Evolutionary conservation across 1,140 invertebrate genomes (phyloP), one percentile per base, ranked within the genome.

Genomic region (Thrips palmi): DNA sequence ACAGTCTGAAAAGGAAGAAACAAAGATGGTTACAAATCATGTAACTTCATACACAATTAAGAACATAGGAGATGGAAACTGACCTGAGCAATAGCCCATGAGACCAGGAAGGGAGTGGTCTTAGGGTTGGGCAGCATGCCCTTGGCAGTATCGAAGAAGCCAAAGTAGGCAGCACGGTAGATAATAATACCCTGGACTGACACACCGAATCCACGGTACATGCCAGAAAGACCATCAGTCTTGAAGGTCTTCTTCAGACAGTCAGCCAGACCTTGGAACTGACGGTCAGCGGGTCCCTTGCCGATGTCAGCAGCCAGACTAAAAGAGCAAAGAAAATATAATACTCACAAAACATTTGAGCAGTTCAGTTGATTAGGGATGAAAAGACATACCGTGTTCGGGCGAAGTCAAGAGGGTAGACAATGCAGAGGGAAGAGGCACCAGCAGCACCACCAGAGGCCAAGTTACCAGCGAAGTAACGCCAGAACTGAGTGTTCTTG

Each of bases 331-430:
- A 46, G 10, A 44, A 39, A 7, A 10, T 19, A 19, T 21, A 21
- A 35, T 18, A 14, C 17, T n/a, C 7, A 8, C 31, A 8, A 8
- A 8, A 33, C 31, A 14, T 33, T 7, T 10, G 8, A 33, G 7
- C 31, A 32, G 28, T n/a, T n/a, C n/a, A n/a, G n/a, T n/a, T n/a
- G n/a, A n/a, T n/a, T n/a, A n/a, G n/a, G n/a, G 10, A 10, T 10
- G 25, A 21, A 36, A 39, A 20, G 49, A 35, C 45, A 49, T 56
- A 79, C 76, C 88, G 75, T 41, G 89, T 96, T 69, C 91, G 69
- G 50, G 84, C 86, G 59, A 87, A 94, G 63, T 94, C 91, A 28
- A 96, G 69, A 15, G 91, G 91, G 56, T 96, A 96, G 34, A 96
- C 89, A 52, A 96, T 92, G 60, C 82, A 87, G 19, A 94, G 67